A percentile compares a stretch with the other conserved stretches of the same genome.
Conservation (phyloP, 1,140 invertebrate species). For the Papilio xuthus region DNA sequence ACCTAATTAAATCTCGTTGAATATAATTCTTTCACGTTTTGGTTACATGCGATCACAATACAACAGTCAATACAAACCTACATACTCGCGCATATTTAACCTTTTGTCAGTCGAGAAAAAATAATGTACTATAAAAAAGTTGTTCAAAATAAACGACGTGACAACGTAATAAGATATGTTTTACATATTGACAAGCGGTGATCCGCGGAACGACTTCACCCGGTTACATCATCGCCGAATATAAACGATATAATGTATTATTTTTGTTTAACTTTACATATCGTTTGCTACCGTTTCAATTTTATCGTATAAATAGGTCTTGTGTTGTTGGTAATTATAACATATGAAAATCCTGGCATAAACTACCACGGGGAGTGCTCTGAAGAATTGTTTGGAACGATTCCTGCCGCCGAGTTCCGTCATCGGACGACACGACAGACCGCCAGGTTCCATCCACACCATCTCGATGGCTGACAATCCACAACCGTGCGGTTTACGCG, state of each 20-base stretch:
- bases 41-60: background rate
- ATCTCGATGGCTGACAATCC: too few relatives aligned
- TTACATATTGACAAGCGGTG: slow-evolving; percentile 50
- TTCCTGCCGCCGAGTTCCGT: too few relatives aligned
- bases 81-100: too few relatives aligned
- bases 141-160: slow-evolving; percentile 9
- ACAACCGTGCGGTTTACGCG: too few relatives aligned
- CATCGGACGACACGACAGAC: too few relatives aligned
- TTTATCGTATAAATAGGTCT: background rate
- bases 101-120: too few relatives aligned
- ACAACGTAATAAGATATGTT: slow-evolving; percentile 46
- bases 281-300: slow-evolving; percentile 4
- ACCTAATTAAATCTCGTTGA: background rate
- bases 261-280: slow-evolving; percentile 7
- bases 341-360: background rate
- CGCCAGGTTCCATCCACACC: too few relatives aligned
- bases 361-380: too few relatives aligned
- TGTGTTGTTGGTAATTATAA: background rate
- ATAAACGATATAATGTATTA: slow-evolving; percentile 43
- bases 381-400: too few relatives aligned
- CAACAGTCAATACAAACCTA: too few relatives aligned
- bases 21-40: background rate
- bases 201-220: slow-evolving; percentile 34
- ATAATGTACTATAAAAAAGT: slow-evolving; percentile 4
- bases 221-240: slow-evolving; percentile 63